A percentile compares a stretch with the other conserved stretches of the same genome.
phyloP scores from a whole-genome alignment of 2,797 vertebrate species.

The Clamator glandarius region DNA sequence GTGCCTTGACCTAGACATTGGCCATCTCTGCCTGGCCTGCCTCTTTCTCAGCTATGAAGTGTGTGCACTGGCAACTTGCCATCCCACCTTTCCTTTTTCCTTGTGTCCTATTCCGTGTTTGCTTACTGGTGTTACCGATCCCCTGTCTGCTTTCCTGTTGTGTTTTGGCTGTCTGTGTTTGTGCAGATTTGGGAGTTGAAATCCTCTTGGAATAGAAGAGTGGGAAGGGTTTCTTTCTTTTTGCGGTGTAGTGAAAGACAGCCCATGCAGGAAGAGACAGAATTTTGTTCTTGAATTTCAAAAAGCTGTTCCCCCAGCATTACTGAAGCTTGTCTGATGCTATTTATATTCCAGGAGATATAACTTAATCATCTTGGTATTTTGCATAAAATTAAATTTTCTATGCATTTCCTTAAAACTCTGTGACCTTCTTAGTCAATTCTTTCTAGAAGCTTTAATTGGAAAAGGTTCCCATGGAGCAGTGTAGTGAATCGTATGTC shows the following conservation, averaged over 20 bases:
- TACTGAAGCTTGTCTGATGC: neutral
- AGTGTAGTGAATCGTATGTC: neutral
- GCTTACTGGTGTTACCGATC: neutral
- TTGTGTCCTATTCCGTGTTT: no score
- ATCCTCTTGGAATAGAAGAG: neutral
- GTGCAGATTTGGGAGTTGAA: neutral
- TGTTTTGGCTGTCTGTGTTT: neutral
- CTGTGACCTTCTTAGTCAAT: neutral
- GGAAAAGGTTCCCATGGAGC: neutral
- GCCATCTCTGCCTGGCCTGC: neutral
- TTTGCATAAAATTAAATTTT: neutral
- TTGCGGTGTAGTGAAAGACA: neutral
- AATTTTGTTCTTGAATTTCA: neutral
- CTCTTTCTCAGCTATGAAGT: neutral
- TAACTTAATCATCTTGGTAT: neutral
- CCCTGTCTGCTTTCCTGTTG: neutral
- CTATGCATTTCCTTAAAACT: neutral
- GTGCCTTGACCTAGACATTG: neutral
- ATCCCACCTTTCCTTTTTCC: neutral
- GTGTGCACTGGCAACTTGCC: neutral
- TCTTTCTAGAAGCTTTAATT: neutral
- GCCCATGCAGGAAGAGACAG: neutral
- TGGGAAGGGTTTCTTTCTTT: neutral
- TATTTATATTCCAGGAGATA: neutral
- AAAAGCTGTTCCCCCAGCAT: rapidly evolving